phyloP scores from a whole-genome alignment of 2,113 vertebrate species.

The Seriola rivoliana region DNA sequence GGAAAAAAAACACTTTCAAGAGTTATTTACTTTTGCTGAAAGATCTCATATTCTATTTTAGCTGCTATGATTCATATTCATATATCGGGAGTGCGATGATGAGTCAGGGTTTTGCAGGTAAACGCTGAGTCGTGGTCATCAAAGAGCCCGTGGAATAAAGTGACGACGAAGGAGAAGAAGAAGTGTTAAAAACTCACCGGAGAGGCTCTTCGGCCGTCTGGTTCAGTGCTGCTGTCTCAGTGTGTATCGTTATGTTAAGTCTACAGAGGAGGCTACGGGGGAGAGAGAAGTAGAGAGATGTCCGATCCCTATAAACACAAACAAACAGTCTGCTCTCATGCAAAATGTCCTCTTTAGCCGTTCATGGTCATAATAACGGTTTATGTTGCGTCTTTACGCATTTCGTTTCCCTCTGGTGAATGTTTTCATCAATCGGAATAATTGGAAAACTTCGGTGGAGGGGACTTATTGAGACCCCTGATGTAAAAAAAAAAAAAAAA shows the following conservation, averaged over 20 bases:
- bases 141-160: conserved; percentile 10
- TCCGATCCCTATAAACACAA: conserved; percentile 53
- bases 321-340: conserved; percentile 29
- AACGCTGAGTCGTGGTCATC: neutral
- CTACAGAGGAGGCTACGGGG: conserved; percentile 16
- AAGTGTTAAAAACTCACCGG: conserved; percentile 66
- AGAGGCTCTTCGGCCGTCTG: conserved; percentile 51
- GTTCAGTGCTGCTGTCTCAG: conserved; percentile 42
- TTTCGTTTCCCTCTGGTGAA: conserved; percentile 41
- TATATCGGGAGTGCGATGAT: neutral
- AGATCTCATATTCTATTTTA: neutral
- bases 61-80: neutral
- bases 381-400: conserved; percentile 60
- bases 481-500: conserved; percentile 33
- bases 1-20: neutral
- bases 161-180: conserved; percentile 15
- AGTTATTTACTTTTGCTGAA: neutral
- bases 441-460: conserved; percentile 79
- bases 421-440: conserved; percentile 73
- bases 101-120: neutral
- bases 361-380: conserved; percentile 24
- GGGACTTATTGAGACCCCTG: conserved; percentile 82
- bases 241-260: conserved; percentile 24
- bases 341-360: conserved; percentile 31
- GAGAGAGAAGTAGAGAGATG: conserved; percentile 24